Evolutionary conservation across 2,888 invertebrate species (phyloP).

Genomic region (Hirtodrosophila alboralis): DNA sequence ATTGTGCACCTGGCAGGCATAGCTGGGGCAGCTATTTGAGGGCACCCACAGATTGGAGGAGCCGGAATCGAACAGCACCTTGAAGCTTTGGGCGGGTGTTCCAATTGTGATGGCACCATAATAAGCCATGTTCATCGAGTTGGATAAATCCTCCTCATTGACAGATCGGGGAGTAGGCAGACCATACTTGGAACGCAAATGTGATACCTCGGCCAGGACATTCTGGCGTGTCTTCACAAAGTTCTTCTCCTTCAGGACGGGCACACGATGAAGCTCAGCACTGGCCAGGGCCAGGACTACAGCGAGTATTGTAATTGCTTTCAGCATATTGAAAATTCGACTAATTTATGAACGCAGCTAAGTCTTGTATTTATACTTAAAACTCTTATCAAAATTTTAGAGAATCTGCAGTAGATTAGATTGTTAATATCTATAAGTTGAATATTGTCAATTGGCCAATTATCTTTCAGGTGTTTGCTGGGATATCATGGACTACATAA

Average conservation of each 20-base stretch:
- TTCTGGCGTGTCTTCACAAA: conserved; percentile 64
- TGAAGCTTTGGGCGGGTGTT: conserved; percentile 94
- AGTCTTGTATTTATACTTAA: conserved; percentile 46
- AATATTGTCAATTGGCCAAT: conserved; percentile 23
- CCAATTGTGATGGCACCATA: conserved; percentile 96
- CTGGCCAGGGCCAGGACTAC: conserved; percentile 66
- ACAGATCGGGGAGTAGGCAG: conserved; percentile 24
- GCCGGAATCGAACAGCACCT: conserved; percentile 98
- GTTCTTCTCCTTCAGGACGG: conserved; percentile 65
- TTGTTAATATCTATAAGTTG: conserved; percentile 38
- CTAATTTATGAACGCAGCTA: conserved; percentile 37
- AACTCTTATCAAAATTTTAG: not conserved
- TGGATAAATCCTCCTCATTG: conserved; percentile 86
- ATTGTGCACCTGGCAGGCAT: conserved; percentile 96
- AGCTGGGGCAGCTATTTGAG: conserved; percentile 94
- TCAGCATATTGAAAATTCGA: conserved; percentile 59
- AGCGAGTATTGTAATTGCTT: conserved; percentile 49
- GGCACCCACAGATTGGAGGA: conserved; percentile 99
- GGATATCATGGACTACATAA: conserved; percentile 1
- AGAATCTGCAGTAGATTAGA: conserved; percentile 38
- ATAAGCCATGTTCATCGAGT: conserved; percentile 97
- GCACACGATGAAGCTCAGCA: conserved; percentile 71
- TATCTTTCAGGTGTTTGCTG: conserved; percentile 28
- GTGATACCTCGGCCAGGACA: conserved; percentile 53
- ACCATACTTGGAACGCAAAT: conserved; percentile 54